Evolutionary conservation across 2,113 vertebrate genomes (phyloP).

Genomic region (Oryzias woworae): DNA sequence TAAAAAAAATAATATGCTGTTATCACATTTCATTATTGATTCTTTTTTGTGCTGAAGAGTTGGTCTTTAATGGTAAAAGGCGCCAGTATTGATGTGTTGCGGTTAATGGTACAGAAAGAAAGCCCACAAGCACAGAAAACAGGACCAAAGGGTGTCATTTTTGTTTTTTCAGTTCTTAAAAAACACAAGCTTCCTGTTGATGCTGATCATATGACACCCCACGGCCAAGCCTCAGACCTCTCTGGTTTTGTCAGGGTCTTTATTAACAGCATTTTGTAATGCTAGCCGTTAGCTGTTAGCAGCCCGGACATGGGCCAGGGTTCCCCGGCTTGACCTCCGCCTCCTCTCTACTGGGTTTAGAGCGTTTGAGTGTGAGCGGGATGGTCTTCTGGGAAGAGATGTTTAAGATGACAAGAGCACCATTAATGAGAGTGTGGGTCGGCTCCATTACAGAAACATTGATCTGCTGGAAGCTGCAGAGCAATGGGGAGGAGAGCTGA

Average conservation of each 20-base stretch:
- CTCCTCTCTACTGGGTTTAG: conserved; percentile 55
- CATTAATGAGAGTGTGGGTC: conserved; percentile 73
- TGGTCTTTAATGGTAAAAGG: conserved; percentile 23
- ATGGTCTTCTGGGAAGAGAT: conserved; percentile 73
- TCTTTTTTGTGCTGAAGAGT: conserved; percentile 13
- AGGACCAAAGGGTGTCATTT: conserved; percentile 46
- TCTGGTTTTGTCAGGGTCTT: conserved; percentile 51
- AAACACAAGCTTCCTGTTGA: conserved; percentile 50
- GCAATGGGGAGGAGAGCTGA: conserved; percentile 1
- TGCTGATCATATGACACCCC: conserved; percentile 33
- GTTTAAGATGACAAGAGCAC: conserved; percentile 71
- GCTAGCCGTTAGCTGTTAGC: conserved; percentile 51
- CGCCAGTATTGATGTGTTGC: conserved; percentile 43
- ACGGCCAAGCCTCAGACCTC: conserved; percentile 22
- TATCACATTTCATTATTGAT: conserved; percentile 38
- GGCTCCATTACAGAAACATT: conserved; percentile 76
- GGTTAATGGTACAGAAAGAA: conserved; percentile 37
- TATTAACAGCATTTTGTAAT: conserved; percentile 66
- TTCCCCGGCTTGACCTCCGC: conserved; percentile 60
- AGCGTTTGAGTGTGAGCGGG: conserved; percentile 53
- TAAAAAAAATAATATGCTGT: conserved; percentile 3
- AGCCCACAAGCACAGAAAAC: conserved; percentile 9
- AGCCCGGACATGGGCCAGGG: conserved; percentile 11
- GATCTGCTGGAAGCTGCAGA: conserved; percentile 57
- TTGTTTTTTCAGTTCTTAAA: conserved; percentile 55